Evolutionary conservation across 1,140 invertebrate species (phyloP).

Genomic region (Venturia canescens): DNA sequence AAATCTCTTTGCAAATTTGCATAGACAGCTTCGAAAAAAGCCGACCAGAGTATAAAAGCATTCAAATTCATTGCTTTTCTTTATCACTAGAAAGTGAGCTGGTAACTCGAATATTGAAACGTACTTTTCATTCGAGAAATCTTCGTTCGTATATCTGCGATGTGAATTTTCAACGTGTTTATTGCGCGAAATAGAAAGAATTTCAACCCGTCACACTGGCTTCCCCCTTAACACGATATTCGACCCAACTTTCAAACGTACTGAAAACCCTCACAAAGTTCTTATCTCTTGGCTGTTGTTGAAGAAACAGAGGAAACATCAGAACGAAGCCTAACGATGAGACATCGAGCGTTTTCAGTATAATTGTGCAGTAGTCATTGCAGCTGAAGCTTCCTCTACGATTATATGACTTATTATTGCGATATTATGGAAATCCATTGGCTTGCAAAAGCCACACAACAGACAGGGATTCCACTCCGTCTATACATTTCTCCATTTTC

Average conservation of each 20-base stretch:
- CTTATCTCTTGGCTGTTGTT: not conserved
- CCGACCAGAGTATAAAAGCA: too few relatives aligned
- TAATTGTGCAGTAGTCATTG: conserved; percentile 59
- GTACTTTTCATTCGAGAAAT: too few relatives aligned
- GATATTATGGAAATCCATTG: conserved; percentile 59
- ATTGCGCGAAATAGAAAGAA: too few relatives aligned
- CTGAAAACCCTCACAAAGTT: not conserved
- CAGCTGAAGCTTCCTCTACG: conserved; percentile 56
- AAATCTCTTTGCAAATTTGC: too few relatives aligned
- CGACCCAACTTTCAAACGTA: not conserved
- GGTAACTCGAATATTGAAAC: too few relatives aligned
- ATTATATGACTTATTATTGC: conserved; percentile 62
- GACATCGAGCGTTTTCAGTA: conserved; percentile 39
- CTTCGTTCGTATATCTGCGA: too few relatives aligned
- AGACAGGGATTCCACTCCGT: not conserved
- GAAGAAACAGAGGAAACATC: not conserved
- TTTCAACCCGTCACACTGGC: too few relatives aligned
- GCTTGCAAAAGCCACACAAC: not conserved
- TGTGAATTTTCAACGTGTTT: too few relatives aligned
- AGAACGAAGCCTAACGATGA: not conserved
- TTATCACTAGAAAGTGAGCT: too few relatives aligned
- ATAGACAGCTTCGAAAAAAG: too few relatives aligned
- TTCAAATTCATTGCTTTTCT: too few relatives aligned
- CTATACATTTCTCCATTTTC: not conserved
- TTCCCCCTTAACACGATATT: not conserved